These are phyloP conservation scores for Ceramica pisi DNA, from an alignment of 2,888 invertebrate species.

Conservation along the genomic window DNA sequence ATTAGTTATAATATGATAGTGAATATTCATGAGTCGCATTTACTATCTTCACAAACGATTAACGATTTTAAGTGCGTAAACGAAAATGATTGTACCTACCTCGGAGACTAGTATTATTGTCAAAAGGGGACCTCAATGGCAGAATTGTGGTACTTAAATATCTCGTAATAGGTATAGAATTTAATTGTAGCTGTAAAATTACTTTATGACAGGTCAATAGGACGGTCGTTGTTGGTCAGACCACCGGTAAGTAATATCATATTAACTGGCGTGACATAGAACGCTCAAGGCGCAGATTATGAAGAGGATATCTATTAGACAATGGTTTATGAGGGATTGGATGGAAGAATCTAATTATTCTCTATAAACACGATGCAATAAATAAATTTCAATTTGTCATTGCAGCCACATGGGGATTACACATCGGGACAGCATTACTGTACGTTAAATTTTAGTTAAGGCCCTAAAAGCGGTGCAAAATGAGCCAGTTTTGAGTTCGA, in stretches of 20 bases:
- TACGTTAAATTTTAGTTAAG: too few relatives aligned
- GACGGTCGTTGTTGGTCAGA: conserved; percentile 28
- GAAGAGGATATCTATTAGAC: neutral
- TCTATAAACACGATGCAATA: neutral
- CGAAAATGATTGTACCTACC: conserved; percentile 23
- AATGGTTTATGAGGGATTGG: neutral
- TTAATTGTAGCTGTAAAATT: conserved; percentile 44
- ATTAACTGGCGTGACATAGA: conserved; percentile 1
- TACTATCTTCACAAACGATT: conserved; percentile 25
- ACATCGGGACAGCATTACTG: too few relatives aligned
- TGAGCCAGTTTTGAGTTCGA: too few relatives aligned
- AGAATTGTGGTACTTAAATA: conserved; percentile 34
- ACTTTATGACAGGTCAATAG: conserved; percentile 35
- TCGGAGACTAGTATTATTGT: conserved; percentile 33
- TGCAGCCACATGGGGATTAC: too few relatives aligned
- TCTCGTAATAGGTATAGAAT: conserved; percentile 24
- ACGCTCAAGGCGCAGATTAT: neutral
- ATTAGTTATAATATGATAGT: conserved; percentile 46
- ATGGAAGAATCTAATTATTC: neutral
- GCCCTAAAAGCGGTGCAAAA: too few relatives aligned
- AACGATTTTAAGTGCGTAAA: conserved; percentile 33
- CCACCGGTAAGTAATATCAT: conserved; percentile 14
- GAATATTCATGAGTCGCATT: conserved; percentile 55
- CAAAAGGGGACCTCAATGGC: conserved; percentile 19
- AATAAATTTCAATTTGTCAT: too few relatives aligned